Evolutionary conservation across 2,888 invertebrate species (phyloP), one percentile per base, ranked within the genome.

Genomic region (Eristalinus aeneus): DNA sequence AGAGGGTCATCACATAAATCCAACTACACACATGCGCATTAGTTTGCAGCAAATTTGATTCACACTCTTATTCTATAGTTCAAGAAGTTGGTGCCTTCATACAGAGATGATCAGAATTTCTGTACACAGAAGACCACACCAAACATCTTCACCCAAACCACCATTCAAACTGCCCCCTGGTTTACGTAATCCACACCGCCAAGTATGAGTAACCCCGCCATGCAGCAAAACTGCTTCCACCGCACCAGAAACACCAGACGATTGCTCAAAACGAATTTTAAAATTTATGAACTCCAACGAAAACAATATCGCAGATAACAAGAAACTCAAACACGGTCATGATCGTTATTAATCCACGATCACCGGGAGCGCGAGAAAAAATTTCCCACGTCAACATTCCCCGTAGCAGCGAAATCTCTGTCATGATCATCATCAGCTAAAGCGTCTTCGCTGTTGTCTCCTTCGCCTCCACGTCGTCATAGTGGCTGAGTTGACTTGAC

Each of bases 331-430:
- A 85, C 85, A 85, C 85, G 85, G 85, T 80, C 85, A 85, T 85
- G 85, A 80, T 85, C 85, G 80, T 85, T 85, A 85, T 85, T 85
- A 85, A 85, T 85, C 85, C 85, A 85, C 85, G 80, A 85, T 85
- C 80, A 46, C 85, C 80, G 80, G 11, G 53, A 83, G 31, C 12
- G 69, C 69, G 61, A 71, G 53, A 69, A 71, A 27, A 83, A 61
- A 75, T 69, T 85, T 85, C 85, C 85, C 85, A 85, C 85, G 85
- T 85, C 85, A 85, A 85, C 85, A 80, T 80, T 76, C 80, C 46
- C 85, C 80, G 80, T 68, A 78, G 39, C 74, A 60, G 71, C 63
- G 67, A 84, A 80, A 85, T 85, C 79, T 79, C 84, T 80, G 80
- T 80, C 79, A 80, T 80, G 80, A 85, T 80, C 85, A 76, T 80